Conservation (phyloP, 53 echinoderm and acorn worm species). For the Mesocentrotus franciscanus region DNA sequence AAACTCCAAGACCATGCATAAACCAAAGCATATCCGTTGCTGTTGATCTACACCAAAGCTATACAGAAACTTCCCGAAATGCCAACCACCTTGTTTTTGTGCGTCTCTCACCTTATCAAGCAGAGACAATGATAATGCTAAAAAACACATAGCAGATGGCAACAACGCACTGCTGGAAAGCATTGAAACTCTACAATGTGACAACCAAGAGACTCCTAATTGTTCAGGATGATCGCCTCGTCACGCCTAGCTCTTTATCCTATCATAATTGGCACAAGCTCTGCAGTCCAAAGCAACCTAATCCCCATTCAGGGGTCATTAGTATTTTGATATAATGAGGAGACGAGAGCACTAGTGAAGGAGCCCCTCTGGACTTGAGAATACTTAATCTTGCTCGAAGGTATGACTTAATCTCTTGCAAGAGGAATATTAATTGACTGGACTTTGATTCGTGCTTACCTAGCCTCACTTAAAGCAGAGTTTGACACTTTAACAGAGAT, state of each 20-base stretch:
- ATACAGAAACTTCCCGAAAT: neutral
- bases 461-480: neutral
- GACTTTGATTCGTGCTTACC: neutral
- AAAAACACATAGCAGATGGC: slow-evolving; percentile 11
- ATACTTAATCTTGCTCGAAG: neutral
- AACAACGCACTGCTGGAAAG: neutral
- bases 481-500: neutral
- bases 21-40: neutral
- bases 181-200: neutral
- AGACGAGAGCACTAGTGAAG: neutral
- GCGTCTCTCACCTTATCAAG: neutral
- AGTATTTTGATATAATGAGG: slow-evolving; percentile 26
- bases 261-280: slow-evolving; percentile 38
- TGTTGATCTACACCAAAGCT: neutral
- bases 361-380: neutral
- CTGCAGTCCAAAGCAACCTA: neutral
- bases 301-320: slow-evolving; percentile 13
- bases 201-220: neutral
- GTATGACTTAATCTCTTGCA: neutral
- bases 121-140: neutral
- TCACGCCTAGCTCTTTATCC: slow-evolving; percentile 41
- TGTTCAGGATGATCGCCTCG: slow-evolving; percentile 20
- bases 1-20: neutral
- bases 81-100: neutral
- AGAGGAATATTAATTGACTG: neutral